Base-by-base conservation (phyloP, 2,888 invertebrate genomes). In the Chouioia cunea region DNA sequence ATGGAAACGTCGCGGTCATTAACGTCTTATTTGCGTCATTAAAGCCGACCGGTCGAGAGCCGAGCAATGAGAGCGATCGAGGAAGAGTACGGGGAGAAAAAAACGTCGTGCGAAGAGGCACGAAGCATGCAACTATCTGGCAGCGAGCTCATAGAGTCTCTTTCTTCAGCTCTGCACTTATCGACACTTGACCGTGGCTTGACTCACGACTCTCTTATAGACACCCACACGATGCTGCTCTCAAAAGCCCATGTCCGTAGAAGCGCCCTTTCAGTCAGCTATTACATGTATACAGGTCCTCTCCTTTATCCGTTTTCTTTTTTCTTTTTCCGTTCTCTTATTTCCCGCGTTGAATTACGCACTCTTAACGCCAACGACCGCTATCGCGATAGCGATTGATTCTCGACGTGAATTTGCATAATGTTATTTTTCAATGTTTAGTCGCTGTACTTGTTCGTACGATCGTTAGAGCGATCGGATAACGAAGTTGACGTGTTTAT, bases 141-240 rank as follows among this genome's bases (percentile, higher is more conserved):
- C 16, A 15, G 27, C 47, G 47, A 36, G n/a, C 47, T n/a, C n/a
- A n/a, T n/a, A n/a, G 59, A 56, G 43, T 20, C 50, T 50, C 57
- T 65, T 57, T 65, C 65, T 65, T 58, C 44, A 23, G 65, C 43
- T 65, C n/a, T n/a, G n/a, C 65, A 58, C 58, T 65, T 65, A 65
- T 65, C 65, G 65, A 23, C 65, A 65, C 66, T 66, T 43, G 56
- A 57, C 36, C n/a, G n/a, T n/a, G 36, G 4, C 36, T 58, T 23
- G 46, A 47, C 58, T 47, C 46, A 4, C 36, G 14, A 10, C 16
- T 4, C 57, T 3, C 57, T 50, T 56, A n/a, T n/a, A n/a, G 56
- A 50, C 16, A 18, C 44, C 62, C 20, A 46, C 64, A 23, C 44
- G 14, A 53, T 4, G 36, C 36, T 2, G 18, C 10, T 22, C 6